phyloP scores from a whole-genome alignment of 2,797 vertebrate genomes.

The Chiroxiphia lanceolata region DNA sequence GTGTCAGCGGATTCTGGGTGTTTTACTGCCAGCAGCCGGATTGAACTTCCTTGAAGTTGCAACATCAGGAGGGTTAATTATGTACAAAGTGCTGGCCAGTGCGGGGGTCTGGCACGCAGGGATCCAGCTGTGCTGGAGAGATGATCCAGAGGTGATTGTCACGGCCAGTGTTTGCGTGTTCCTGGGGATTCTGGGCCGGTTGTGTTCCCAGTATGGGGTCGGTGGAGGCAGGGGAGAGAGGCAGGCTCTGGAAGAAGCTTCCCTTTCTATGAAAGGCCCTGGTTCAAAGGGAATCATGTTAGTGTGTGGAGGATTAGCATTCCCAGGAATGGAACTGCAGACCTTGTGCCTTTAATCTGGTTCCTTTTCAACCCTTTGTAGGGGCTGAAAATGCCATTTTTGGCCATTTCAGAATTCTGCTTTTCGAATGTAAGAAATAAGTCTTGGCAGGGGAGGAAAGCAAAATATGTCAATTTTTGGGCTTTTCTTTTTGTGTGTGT shows the following conservation, averaged over 20 bases:
- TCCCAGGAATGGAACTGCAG: background rate
- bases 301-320: background rate
- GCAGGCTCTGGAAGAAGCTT: background rate
- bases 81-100: conserved; percentile 48
- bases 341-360: background rate
- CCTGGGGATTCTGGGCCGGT: background rate
- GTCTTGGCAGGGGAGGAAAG: accelerated
- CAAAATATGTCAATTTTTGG: accelerated
- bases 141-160: conserved; percentile 46
- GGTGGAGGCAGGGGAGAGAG: background rate
- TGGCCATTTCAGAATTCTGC: background rate
- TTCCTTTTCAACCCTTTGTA: background rate
- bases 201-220: background rate
- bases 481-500: accelerated
- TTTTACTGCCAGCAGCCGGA: conserved; percentile 35
- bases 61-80: conserved; percentile 57
- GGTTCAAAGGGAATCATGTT: background rate
- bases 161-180: background rate
- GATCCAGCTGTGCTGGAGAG: conserved; percentile 58
- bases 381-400: background rate
- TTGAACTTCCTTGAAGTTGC: conserved; percentile 56
- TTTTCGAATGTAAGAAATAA: background rate
- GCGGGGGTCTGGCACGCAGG: conserved; percentile 30
- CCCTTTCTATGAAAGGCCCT: background rate
- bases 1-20: conserved; percentile 19